Base-by-base conservation (phyloP, 2,113 vertebrate species). In the Limanda limanda region DNA sequence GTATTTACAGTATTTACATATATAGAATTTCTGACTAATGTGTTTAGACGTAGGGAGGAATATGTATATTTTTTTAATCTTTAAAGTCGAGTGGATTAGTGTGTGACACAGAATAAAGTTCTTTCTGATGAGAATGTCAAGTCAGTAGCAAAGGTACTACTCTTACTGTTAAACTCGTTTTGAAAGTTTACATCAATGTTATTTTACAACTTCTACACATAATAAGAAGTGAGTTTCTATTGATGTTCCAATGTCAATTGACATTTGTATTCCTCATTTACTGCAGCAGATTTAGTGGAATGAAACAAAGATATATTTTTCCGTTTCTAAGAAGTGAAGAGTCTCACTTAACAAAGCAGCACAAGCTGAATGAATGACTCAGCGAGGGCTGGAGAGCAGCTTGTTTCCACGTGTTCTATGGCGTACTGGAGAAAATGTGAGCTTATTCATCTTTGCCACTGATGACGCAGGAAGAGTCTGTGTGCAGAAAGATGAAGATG, bases 21-120 rank as follows among this genome's bases (percentile, higher is more conserved):
- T 59, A 45, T 80, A 76, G 54, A 73, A 68, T 14, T 64, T 67
- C 48, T 74, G 60, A 82, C 74, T 57, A 59, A 60, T 68, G 47
- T 21, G 58, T 77, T 48, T 58, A 51, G 60, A 47, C n/a, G 11
- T 40, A 40, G 37, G 11, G 37, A 40, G 60, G 3, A 47, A 47
- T 17, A 47, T 47, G 17, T 47, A 4, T 14, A 2, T 15, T 14
- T 47, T 0, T 40, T 48, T 17, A 31, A 4, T 48, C 15, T 52
- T 17, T 47, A 4, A 13, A 23, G 3, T 12, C 2, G 21, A 9
- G 10, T 2, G 21, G 71, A 67, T 68, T 40, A 14, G 48, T 40
- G 55, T 42, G 42, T 45, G 31, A 31, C 31, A 31, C 17, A 55
- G 57, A 63, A 62, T 27, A 62, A 40, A 2, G 37, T 40, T 11